Base-by-base conservation (phyloP, 2,888 invertebrate species). In the Megalurothrips usitatus region DNA sequence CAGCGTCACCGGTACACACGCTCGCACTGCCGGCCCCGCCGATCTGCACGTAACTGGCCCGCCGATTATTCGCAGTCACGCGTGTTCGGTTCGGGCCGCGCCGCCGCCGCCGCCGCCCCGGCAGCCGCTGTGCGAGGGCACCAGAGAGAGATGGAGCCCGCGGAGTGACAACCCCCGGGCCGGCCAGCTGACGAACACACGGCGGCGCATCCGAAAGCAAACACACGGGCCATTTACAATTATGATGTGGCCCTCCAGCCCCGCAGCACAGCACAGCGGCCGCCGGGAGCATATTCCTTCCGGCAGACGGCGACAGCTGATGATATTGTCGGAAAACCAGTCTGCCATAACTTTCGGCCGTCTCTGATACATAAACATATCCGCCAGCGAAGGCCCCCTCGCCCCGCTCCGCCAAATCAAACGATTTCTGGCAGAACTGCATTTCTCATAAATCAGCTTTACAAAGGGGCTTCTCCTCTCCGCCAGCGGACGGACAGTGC, bases 401-500 rank as follows among this genome's bases (percentile, higher is more conserved):
- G n/a, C n/a, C 58, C 0, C 17, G 19, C 19, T 58, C 58, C 58
- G 17, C 58, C 58, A 58, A 58, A 58, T 58, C 58, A 58, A 58
- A 58, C 58, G 58, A 58, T 14, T 58, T 58, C 58, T 58, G 58
- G 58, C 58, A 58, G 58, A 58, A 58, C 58, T 58, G 58, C 58
- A 58, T 58, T 58, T 58, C 58, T 19, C 58, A 58, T 58, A 58
- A 58, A 58, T 58, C 58, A 58, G 58, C 19, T 19, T 17, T 17
- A 6, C 17, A 19, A 58, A 17, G 58, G 58, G 58, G 14, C 11
- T 14, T 11, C 14, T 17, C 34, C 34, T 43, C n/a, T n/a, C n/a
- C n/a, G n/a, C n/a, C 34, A 43, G 34, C 34, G 6, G 34, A 43
- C 34, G 6, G 34, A 43, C 34, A 43, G 34, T 43, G 2, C 34